A percentile compares a stretch with the other conserved stretches of the same genome.
phyloP scores from a whole-genome alignment of 2,888 invertebrate genomes.

The Amblyjoppa fuscipennis region DNA sequence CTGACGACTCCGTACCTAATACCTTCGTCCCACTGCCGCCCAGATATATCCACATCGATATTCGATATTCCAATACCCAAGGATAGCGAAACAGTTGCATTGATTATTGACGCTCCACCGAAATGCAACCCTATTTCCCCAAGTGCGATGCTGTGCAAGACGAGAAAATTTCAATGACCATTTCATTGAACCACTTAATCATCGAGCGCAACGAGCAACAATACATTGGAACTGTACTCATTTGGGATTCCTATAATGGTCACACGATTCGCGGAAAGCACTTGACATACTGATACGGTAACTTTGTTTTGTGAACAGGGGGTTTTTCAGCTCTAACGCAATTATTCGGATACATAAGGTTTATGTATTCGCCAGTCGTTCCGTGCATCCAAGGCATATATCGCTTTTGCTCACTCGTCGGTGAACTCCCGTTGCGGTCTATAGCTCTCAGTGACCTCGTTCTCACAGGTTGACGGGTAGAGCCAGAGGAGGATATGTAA shows the following conservation, averaged over 20 bases:
- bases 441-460: conserved; percentile 16
- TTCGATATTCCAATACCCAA: conserved; percentile 7
- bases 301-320: conserved; percentile 30
- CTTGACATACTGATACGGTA: conserved; percentile 40
- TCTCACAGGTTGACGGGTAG: conserved; percentile 1
- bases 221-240: conserved; percentile 10
- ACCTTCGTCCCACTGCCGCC: background rate
- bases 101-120: conserved; percentile 1
- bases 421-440: background rate
- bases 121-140: conserved; percentile 7
- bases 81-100: conserved; percentile 5
- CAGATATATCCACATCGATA: background rate
- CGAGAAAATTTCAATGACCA: conserved; percentile 11
- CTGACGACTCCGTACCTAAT: conserved; percentile 1
- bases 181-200: conserved; percentile 46
- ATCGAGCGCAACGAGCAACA: conserved; percentile 20
- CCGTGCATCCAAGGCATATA: background rate
- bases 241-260: conserved; percentile 36
- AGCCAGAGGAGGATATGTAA: conserved; percentile 17
- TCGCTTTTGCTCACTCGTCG: background rate
- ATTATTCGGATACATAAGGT: conserved; percentile 16
- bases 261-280: conserved; percentile 57
- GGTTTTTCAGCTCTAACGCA: conserved; percentile 33
- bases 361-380: background rate
- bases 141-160: background rate